Percentiles rank a stretch among this genome's conserved stretches.
phyloP scores from a whole-genome alignment of 2,888 invertebrate genomes.

The Meiosimyza platycephala region DNA sequence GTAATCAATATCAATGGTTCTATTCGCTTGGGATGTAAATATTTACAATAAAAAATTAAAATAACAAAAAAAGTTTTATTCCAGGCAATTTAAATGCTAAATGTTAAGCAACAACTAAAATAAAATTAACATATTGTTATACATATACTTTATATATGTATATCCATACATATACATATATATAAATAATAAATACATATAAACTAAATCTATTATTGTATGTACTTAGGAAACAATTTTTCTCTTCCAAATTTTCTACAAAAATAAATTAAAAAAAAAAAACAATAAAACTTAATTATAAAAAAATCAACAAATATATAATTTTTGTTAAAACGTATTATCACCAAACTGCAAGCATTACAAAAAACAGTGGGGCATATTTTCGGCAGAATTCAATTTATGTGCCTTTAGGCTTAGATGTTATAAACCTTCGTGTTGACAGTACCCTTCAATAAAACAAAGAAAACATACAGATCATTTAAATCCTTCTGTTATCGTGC shows the following conservation, averaged over 20 bases:
- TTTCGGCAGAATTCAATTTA: too few relatives aligned
- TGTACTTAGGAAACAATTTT: conserved; percentile 43
- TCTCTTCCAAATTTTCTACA: conserved; percentile 53
- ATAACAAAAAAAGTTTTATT: neutral
- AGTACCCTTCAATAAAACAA: too few relatives aligned
- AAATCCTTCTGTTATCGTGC: too few relatives aligned
- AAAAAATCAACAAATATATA: neutral
- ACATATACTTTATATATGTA: conserved; percentile 39
- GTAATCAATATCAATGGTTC: too few relatives aligned
- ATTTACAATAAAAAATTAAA: neutral
- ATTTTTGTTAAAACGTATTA: conserved; percentile 2
- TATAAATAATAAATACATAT: conserved; percentile 30
- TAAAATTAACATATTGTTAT: conserved; percentile 37
- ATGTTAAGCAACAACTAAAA: conserved; percentile 35
- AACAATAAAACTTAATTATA: conserved; percentile 1
- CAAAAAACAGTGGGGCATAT: neutral
- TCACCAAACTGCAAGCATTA: neutral
- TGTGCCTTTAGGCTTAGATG: too few relatives aligned
- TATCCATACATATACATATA: conserved; percentile 30
- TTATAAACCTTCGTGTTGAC: too few relatives aligned
- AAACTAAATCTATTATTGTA: conserved; percentile 15
- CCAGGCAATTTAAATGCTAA: conserved; percentile 11
- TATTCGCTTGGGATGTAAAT: too few relatives aligned
- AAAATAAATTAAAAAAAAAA: conserved; percentile 23
- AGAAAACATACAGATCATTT: too few relatives aligned